phyloP scores from a whole-genome alignment of 2,797 vertebrate species.

The Toxotes lorentzi region DNA sequence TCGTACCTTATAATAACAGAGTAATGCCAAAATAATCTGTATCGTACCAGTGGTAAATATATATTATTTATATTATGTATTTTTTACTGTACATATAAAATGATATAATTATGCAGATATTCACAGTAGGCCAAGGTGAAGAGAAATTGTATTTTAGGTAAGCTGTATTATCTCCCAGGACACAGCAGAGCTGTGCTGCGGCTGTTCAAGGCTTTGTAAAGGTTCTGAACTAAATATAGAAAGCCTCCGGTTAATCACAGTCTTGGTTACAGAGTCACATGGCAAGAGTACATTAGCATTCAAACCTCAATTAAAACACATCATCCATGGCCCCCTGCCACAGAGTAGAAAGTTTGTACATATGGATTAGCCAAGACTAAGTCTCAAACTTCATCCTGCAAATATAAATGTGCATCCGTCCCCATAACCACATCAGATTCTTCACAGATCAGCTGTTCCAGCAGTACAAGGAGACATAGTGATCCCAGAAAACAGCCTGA shows the following conservation, averaged over 20 bases:
- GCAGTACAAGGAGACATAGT: background rate
- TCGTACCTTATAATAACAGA: background rate
- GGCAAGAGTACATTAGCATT: slow-evolving; percentile 10
- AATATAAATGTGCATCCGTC: background rate
- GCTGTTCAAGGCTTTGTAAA: background rate
- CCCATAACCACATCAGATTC: background rate
- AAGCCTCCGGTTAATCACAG: slow-evolving; percentile 18
- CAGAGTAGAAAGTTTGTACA: background rate
- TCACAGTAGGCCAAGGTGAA: background rate
- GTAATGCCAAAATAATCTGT: background rate
- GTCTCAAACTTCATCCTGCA: background rate
- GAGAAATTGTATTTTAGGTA: background rate
- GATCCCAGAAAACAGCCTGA: slow-evolving; percentile 22
- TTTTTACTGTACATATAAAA: background rate
- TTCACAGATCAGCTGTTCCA: slow-evolving; percentile 31
- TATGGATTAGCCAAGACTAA: background rate
- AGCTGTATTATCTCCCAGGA: too few species aligned
- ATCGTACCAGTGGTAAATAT: background rate
- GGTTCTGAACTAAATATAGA: background rate
- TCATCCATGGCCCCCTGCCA: background rate
- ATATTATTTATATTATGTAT: background rate
- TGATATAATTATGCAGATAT: background rate
- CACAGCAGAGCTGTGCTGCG: background rate
- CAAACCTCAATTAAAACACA: background rate
- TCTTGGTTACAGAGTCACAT: background rate